phyloP scores from a whole-genome alignment of 2,113 vertebrate genomes.

The Mobula hypostoma region DNA sequence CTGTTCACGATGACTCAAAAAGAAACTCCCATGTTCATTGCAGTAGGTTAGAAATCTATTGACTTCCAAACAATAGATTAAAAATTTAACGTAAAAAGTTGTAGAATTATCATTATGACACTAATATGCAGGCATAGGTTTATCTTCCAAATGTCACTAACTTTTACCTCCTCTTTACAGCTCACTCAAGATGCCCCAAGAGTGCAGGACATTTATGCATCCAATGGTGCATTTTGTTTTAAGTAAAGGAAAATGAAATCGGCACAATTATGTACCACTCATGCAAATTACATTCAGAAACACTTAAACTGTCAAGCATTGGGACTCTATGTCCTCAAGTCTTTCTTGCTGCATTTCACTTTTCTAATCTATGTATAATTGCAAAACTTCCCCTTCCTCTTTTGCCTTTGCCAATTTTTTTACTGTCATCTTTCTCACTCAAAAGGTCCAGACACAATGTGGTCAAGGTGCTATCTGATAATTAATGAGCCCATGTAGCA shows the following conservation, averaged over 20 bases:
- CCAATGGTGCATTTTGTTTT: neutral
- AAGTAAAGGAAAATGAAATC: neutral
- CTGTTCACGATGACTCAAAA: neutral
- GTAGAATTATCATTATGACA: neutral
- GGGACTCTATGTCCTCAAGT: neutral
- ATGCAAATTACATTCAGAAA: neutral
- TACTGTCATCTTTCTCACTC: neutral
- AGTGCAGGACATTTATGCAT: neutral
- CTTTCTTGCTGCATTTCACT: neutral
- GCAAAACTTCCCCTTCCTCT: neutral
- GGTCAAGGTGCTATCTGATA: neutral
- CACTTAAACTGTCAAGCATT: neutral
- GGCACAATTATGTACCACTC: neutral
- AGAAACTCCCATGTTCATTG: neutral
- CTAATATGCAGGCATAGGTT: slow-evolving; percentile 5
- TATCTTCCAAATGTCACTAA: neutral
- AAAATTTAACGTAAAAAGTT: neutral
- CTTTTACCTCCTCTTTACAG: neutral
- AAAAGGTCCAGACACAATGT: neutral
- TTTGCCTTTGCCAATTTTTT: neutral
- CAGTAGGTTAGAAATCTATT: neutral
- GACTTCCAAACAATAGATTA: neutral
- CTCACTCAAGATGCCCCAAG: neutral
- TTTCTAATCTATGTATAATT: neutral
- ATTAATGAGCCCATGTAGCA: neutral